A percentile compares a stretch with the other conserved stretches of the same genome.
Evolutionary conservation across 2,888 invertebrate species (phyloP).

Genomic region (Noctua janthe): DNA sequence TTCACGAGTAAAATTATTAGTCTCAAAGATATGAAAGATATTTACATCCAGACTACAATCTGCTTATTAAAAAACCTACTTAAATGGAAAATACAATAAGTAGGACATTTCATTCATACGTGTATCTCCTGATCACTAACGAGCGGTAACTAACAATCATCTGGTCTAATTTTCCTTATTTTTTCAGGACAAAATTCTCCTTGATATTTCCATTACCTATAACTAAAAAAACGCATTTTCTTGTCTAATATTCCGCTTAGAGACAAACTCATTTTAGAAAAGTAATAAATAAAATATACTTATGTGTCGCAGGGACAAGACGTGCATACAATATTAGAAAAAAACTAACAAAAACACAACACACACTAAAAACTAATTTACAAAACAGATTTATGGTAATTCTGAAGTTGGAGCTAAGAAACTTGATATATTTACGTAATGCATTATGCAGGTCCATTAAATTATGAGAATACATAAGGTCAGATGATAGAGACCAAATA

Average conservation of each 20-base stretch:
- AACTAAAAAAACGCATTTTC: neutral
- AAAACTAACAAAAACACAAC: too few species aligned
- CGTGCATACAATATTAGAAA: too few species aligned
- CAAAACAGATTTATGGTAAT: slow-evolving; percentile 5
- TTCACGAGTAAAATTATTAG: neutral
- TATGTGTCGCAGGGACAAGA: too few species aligned
- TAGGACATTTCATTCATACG: neutral
- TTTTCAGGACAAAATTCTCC: neutral
- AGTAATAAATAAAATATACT: too few species aligned
- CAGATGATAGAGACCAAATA: slow-evolving; percentile 21
- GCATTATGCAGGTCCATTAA: slow-evolving; percentile 10
- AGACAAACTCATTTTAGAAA: neutral
- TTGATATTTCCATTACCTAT: neutral
- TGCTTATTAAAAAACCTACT: neutral
- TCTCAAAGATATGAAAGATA: neutral
- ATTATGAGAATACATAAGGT: slow-evolving; percentile 27
- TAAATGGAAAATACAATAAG: neutral
- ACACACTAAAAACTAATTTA: neutral
- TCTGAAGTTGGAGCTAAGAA: neutral
- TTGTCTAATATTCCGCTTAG: slow-evolving; percentile 11
- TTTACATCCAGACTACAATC: neutral
- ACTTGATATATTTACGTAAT: slow-evolving; percentile 8
- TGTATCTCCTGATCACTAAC: too few species aligned
- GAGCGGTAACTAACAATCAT: too few species aligned
- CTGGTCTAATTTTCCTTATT: neutral